Conservation (phyloP, 2,797 vertebrate genomes). For the Pagetopsis macropterus region DNA sequence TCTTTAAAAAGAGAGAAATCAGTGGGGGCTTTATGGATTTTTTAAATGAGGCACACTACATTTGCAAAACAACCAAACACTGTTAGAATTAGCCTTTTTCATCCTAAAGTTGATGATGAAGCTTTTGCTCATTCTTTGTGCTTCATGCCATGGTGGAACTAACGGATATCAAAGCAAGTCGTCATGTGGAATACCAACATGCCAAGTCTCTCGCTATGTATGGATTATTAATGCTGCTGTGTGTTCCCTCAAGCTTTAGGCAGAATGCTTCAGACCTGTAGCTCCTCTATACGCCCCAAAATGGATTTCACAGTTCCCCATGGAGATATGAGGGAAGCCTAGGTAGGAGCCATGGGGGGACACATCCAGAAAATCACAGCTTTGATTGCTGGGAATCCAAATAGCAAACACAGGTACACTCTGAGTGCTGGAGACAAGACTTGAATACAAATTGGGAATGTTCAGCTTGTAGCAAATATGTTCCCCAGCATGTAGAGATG, state of each 20-base stretch:
- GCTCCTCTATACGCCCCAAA: constrained; percentile 55
- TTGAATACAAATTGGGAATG: constrained; percentile 39
- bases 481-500: constrained; percentile 33
- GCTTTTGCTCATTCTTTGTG: constrained; percentile 46
- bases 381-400: constrained; percentile 59
- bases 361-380: constrained; percentile 68
- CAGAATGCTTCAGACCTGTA: constrained; percentile 52
- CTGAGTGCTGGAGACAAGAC: constrained; percentile 40
- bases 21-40: neutral
- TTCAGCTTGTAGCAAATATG: constrained; percentile 27
- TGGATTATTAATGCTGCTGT: constrained; percentile 56
- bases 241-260: constrained; percentile 55
- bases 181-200: constrained; percentile 58
- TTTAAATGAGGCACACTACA: constrained; percentile 14
- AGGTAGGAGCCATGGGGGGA: constrained; percentile 38
- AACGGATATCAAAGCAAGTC: constrained; percentile 56
- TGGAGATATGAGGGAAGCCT: constrained; percentile 61
- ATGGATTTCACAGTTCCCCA: constrained; percentile 70
- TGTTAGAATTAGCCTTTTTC: constrained; percentile 24
- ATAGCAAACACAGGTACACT: constrained; percentile 49
- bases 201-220: constrained; percentile 37
- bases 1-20: constrained; percentile 37
- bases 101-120: constrained; percentile 23
- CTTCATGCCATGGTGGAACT: constrained; percentile 56
- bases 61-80: constrained; percentile 28